A percentile compares a stretch with the other conserved stretches of the same genome.
phyloP scores from a whole-genome alignment of 2,113 vertebrate genomes.

The Oophaga pumilio region DNA sequence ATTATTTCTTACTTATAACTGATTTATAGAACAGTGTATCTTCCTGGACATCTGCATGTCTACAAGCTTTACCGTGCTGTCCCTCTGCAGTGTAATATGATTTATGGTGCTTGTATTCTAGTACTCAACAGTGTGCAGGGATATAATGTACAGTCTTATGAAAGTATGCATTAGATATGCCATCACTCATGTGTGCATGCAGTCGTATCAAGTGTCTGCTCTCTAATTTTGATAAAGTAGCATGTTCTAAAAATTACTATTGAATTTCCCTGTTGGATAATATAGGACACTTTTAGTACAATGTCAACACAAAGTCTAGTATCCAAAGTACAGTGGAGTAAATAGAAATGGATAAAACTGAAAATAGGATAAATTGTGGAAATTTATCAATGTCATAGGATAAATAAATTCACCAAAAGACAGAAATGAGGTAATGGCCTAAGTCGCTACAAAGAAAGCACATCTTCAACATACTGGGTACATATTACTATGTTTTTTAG shows the following conservation, averaged over 20 bases:
- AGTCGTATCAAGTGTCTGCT: slow-evolving; percentile 25
- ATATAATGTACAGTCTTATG: slow-evolving; percentile 7
- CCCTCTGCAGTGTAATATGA: slow-evolving; percentile 6
- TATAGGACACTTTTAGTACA: background rate
- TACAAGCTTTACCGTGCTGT: background rate
- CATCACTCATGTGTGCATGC: slow-evolving; percentile 34
- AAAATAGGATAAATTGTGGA: background rate
- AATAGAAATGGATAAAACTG: background rate
- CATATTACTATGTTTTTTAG: background rate
- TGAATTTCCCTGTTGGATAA: background rate
- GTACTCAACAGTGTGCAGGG: background rate
- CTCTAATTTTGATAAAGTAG: slow-evolving; percentile 30
- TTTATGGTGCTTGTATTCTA: background rate
- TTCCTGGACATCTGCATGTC: slow-evolving; percentile 24
- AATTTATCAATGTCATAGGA: background rate
- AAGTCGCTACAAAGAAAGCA: background rate
- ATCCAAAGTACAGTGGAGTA: background rate
- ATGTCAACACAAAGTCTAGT: background rate
- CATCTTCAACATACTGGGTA: background rate
- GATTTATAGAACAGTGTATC: slow-evolving; percentile 25
- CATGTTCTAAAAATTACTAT: slow-evolving; percentile 5
- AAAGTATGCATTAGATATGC: slow-evolving; percentile 1
- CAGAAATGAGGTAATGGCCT: background rate
- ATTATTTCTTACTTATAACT: slow-evolving; percentile 11
- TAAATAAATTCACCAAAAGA: background rate